Base-by-base conservation (phyloP, 2,113 vertebrate species). In the Clarias magur region DNA sequence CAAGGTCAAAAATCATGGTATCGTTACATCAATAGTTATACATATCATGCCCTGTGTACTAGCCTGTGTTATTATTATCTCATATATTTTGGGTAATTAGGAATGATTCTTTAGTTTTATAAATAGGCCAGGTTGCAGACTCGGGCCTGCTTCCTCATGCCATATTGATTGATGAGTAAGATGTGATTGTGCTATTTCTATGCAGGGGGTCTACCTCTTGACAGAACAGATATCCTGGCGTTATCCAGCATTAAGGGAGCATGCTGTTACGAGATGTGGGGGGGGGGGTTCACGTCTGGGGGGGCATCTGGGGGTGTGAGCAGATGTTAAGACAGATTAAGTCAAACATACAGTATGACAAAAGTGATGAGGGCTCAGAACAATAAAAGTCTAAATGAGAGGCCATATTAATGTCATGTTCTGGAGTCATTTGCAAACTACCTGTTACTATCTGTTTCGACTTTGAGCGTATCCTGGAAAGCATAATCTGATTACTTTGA, bases 121-220 rank as follows among this genome's bases (percentile, higher is more conserved):
- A 86, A 88, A 85, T 80, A 75, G 73, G 75, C 79, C 85, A 75
- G 73, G 88, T 70, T 75, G 42, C 89, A 90, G 89, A 88, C 85
- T 89, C 81, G 89, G 91, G 90, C 89, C 90, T 93, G 88, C 84
- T 90, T 91, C 89, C 79, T 92, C 92, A 88, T 94, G 94, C 93
- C 92, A 94, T 88, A 92, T 87, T 95, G 95, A 94, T 94, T 93
- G 92, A 95, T 95, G 92, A 93, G 91, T 89, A 90, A 93, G 91
- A 88, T 88, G 90, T 87, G 91, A 34, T 92, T 91, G 93, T 93
- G 93, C 91, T 92, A 89, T 92, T 93, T 93, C 85, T 93, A 91
- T 93, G 89, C 88, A 87, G 84, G 89, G 90, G 87, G 91, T 92
- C 90, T 91, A 89, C 92, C 92, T 93, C 89, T 90, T 91, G 93